Percentiles rank a stretch among this genome's conserved stretches.
These are phyloP conservation scores for Dorcus parallelipipedus DNA, from an alignment of 2,888 invertebrate genomes.

Conservation along the genomic window DNA sequence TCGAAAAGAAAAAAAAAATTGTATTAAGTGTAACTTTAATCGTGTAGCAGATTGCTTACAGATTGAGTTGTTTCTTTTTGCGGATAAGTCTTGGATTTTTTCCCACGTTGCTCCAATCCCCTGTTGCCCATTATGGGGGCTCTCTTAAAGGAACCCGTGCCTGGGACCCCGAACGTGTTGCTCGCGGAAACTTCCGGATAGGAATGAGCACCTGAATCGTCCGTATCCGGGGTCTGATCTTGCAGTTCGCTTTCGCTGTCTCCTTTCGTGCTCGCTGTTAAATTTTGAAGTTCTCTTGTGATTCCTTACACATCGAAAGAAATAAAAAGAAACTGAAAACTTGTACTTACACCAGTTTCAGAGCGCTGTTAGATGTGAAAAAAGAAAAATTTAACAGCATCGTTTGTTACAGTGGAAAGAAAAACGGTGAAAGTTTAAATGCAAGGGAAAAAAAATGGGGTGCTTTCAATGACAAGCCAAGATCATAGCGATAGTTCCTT, in stretches of 20 bases:
- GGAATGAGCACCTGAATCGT: constrained; percentile 61
- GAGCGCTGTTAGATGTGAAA: constrained; percentile 15
- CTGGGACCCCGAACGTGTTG: constrained; percentile 48
- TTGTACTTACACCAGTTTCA: constrained; percentile 17
- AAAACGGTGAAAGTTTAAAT: background rate
- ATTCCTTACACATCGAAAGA: constrained; percentile 38
- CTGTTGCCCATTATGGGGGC: constrained; percentile 60
- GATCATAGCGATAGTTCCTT: no score
- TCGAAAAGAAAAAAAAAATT: constrained; percentile 36
- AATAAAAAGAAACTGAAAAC: constrained; percentile 15
- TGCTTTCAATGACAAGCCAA: no score
- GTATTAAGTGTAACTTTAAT: background rate
- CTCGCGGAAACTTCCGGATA: constrained; percentile 51
- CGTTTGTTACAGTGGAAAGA: background rate
- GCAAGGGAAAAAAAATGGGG: no score
- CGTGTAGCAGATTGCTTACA: constrained; percentile 7
- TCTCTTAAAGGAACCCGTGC: constrained; percentile 55
- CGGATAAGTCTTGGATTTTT: constrained; percentile 60
- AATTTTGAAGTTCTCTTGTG: constrained; percentile 50
- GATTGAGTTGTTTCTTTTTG: constrained; percentile 50
- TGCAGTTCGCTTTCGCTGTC: constrained; percentile 69
- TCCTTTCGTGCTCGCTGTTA: constrained; percentile 51
- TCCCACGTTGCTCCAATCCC: constrained; percentile 60
- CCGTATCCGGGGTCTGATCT: constrained; percentile 71
- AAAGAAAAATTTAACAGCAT: constrained; percentile 11